Evolutionary conservation across 1,140 invertebrate genomes (phyloP).

Genomic region (Homarus americanus): DNA sequence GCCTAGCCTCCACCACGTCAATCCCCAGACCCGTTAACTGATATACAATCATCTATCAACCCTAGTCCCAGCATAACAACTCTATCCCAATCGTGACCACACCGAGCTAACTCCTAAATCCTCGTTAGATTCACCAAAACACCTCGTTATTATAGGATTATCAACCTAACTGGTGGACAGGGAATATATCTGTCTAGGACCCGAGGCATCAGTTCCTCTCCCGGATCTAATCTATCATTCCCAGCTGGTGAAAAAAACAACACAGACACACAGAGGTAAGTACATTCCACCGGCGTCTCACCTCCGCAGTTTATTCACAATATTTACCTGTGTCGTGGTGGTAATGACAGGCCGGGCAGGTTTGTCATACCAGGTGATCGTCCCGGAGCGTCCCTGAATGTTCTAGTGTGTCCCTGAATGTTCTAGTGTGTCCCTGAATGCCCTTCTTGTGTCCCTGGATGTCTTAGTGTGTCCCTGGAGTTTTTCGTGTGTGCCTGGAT

Average conservation of each 20-base stretch:
- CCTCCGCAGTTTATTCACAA: slow-evolving; percentile 8
- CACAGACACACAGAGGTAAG: background rate
- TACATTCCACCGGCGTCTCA: background rate
- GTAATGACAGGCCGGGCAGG: slow-evolving; percentile 4
- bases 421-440: background rate
- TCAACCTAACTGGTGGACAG: background rate
- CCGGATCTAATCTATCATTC: slow-evolving; percentile 31
- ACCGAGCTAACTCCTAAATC: background rate
- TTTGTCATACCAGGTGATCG: background rate
- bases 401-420: background rate
- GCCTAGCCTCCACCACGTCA: no score
- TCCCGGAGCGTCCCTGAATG: background rate
- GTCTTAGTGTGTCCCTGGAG: no score
- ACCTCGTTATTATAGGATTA: background rate
- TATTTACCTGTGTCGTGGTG: background rate
- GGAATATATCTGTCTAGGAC: no score
- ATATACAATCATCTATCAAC: background rate
- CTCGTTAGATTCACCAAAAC: background rate
- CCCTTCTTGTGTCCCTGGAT: background rate
- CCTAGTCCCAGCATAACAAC: no score
- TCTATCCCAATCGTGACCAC: background rate
- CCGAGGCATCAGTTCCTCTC: slow-evolving; percentile 30
- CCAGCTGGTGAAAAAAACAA: background rate
- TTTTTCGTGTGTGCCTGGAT: no score
- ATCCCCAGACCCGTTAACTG: slow-evolving; percentile 1